Evolutionary conservation across 2,888 invertebrate species (phyloP).

Genomic region (Limenitis camilla): DNA sequence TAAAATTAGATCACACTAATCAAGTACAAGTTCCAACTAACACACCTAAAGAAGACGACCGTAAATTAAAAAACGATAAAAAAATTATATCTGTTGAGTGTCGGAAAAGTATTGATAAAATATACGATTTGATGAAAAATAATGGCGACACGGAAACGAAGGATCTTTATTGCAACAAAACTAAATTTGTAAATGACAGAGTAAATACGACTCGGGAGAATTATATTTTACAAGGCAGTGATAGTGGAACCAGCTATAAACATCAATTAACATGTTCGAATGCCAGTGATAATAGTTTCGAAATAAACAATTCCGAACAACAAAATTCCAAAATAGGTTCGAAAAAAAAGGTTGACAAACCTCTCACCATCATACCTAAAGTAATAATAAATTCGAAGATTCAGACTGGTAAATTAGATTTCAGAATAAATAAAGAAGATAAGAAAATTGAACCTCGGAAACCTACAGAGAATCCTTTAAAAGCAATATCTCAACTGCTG

Average conservation of each 20-base stretch:
- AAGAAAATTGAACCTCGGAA: slow-evolving; percentile 32
- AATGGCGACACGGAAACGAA: slow-evolving; percentile 31
- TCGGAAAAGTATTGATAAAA: slow-evolving; percentile 58
- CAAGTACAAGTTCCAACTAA: slow-evolving; percentile 30
- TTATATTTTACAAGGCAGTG: slow-evolving; percentile 39
- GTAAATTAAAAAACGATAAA: slow-evolving; percentile 21
- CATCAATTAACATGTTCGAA: slow-evolving; percentile 43
- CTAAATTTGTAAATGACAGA: slow-evolving; percentile 17
- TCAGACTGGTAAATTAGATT: slow-evolving; percentile 32
- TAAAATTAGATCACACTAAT: slow-evolving; percentile 3
- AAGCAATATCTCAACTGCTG: slow-evolving; percentile 58
- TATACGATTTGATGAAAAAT: slow-evolving; percentile 55
- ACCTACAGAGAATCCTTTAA: slow-evolving; percentile 47
- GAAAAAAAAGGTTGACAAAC: slow-evolving; percentile 23
- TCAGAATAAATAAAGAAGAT: slow-evolving; percentile 36
- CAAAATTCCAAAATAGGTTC: slow-evolving; percentile 19
- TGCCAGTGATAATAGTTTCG: slow-evolving; percentile 44
- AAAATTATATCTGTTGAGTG: slow-evolving; percentile 39
- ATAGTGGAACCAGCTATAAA: slow-evolving; percentile 55
- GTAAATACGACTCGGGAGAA: slow-evolving; percentile 15
- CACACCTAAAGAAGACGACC: slow-evolving; percentile 21
- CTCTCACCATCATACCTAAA: slow-evolving; percentile 42
- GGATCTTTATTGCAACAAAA: slow-evolving; percentile 27
- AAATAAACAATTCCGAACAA: slow-evolving; percentile 29
- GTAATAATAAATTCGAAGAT: slow-evolving; percentile 49